Base-by-base conservation (phyloP, 2,113 vertebrate genomes). In the Rhombomys opimus region DNA sequence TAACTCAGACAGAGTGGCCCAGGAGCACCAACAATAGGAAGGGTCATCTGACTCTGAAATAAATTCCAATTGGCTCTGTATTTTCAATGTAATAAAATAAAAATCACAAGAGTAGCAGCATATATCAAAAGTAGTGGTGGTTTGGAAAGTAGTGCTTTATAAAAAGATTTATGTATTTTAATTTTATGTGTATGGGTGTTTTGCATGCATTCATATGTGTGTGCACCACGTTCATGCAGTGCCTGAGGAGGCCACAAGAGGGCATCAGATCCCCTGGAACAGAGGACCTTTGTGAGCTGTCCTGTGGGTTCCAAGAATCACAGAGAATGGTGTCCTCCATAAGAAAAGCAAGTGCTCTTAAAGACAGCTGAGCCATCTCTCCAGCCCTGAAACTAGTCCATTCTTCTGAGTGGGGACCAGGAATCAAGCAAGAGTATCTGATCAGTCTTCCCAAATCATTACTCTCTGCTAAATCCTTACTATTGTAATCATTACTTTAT, bases 391-490 rank as follows among this genome's bases (percentile, higher is more conserved):
- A 93, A 70, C 38, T 41, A 27, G 54, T 46, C n/a, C 38, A 14
- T 54, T 50, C 61, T 85, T 82, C 35, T 9, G 65, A 23, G 7
- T 46, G 18, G 38, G 70, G 25, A 87, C 72, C 54, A 92, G 7
- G 30, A 41, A 54, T 90, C 54, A 61, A 52, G 90, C 32, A 85
- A 93, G 89, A 93, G 25, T 54, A 59, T 54, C 59, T 3, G 9
- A 67, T 25, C 63, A 78, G 78, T 89, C 61, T 90, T 87, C 82
- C 90, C 70, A 23, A 63, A 65, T 65, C 2, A 75, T 90, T n/a
- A 73, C 38, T 61, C 65, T 92, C 72, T 30, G 80, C 2, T 30
- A 70, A 63, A 87, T 80, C 75, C 94, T 93, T 94, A 85, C 89
- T 90, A 41, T 88, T n/a, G 4, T 35, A 59, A 35, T 23, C 54